phyloP scores from a whole-genome alignment of 2,888 invertebrate species.

The Meandrusa payeni region DNA sequence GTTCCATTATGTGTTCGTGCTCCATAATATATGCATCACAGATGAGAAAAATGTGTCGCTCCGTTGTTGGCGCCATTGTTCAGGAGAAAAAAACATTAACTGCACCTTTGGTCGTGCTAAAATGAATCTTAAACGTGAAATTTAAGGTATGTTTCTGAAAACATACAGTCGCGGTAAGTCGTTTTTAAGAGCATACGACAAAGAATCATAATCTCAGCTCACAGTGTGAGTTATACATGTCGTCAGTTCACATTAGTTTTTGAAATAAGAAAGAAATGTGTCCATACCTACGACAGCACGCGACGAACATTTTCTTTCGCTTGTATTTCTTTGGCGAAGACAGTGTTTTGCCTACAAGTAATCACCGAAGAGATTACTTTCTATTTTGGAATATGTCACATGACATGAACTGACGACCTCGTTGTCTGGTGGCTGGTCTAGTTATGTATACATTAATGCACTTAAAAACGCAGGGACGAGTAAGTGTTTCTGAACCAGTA shows the following conservation, averaged over 20 bases:
- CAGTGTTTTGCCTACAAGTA: no score
- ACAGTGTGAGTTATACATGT: constrained; percentile 62
- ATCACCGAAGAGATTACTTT: no score
- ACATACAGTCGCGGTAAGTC: constrained; percentile 24
- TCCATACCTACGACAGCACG: constrained; percentile 29
- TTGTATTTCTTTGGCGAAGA: background rate
- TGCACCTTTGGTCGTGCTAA: constrained; percentile 24
- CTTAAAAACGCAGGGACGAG: no score
- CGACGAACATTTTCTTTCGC: constrained; percentile 11
- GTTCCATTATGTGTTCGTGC: constrained; percentile 70
- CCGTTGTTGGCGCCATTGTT: constrained; percentile 42
- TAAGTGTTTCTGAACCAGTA: no score
- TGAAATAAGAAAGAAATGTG: constrained; percentile 60
- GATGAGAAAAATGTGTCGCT: constrained; percentile 78
- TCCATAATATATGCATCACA: constrained; percentile 76
- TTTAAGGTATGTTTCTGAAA: constrained; percentile 34
- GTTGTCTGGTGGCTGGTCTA: no score
- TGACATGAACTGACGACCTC: no score
- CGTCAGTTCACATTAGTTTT: constrained; percentile 69
- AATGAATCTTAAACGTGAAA: constrained; percentile 27
- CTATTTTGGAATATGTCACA: no score
- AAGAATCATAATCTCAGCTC: constrained; percentile 69
- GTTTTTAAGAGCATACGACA: constrained; percentile 31
- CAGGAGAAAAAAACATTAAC: constrained; percentile 30
- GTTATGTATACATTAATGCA: no score